Conservation (phyloP, 2,113 vertebrate genomes). For the Pituophis catenifer region DNA sequence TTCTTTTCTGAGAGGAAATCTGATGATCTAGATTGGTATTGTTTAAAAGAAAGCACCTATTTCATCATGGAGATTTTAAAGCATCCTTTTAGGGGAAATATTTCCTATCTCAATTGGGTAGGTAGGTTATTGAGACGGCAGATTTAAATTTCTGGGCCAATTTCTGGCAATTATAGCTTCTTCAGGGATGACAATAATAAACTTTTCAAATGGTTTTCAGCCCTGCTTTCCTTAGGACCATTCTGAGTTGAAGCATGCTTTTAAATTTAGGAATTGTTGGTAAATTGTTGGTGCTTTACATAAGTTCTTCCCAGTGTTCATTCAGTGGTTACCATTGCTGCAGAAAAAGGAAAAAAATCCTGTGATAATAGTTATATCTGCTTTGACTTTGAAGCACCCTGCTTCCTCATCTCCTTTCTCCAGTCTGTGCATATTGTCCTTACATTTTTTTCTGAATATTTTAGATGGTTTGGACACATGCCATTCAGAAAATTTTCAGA, state of each 20-base stretch:
- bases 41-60: background rate
- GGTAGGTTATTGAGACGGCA: background rate
- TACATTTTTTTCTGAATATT: accelerated
- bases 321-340: background rate
- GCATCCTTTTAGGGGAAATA: background rate
- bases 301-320: background rate
- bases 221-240: background rate
- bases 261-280: background rate
- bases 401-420: background rate
- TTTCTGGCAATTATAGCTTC: accelerated
- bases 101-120: background rate
- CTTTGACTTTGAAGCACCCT: slow-evolving; percentile 11
- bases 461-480: background rate
- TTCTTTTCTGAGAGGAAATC: background rate
- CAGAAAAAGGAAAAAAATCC: background rate
- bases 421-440: accelerated
- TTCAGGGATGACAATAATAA: slow-evolving; percentile 5
- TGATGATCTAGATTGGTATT: too few species aligned
- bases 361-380: slow-evolving; percentile 1
- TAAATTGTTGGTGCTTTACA: background rate
- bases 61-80: background rate
- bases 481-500: background rate
- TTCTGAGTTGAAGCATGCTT: background rate
- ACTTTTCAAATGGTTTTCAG: slow-evolving; percentile 1
- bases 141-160: background rate